Conservation (phyloP, 2,888 invertebrate species). For the Cheilosia grossa region DNA sequence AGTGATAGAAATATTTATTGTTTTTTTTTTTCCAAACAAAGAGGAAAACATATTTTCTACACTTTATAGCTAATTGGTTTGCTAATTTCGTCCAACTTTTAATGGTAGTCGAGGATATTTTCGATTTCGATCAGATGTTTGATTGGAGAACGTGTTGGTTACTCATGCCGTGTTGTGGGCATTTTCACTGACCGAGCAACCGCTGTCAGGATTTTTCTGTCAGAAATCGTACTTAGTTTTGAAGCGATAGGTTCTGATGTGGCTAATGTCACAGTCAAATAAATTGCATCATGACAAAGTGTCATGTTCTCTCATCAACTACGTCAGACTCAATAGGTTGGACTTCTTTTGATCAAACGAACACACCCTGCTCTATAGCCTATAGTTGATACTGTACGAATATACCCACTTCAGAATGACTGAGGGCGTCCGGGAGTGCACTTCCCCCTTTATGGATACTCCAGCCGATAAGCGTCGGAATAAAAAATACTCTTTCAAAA, state of each 20-base stretch:
- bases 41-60: background rate
- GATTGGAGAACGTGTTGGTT: too few species aligned
- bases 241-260: background rate
- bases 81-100: background rate
- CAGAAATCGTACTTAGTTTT: background rate
- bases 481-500: background rate
- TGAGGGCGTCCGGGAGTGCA: background rate
- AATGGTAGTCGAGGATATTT: slow-evolving; percentile 3
- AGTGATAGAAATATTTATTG: background rate
- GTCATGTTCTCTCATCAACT: background rate
- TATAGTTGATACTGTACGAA: too few species aligned
- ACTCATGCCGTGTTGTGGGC: background rate
- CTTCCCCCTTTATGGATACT: background rate
- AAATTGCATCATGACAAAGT: background rate
- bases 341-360: background rate
- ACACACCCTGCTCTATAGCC: background rate
- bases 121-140: background rate
- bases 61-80: slow-evolving; percentile 15
- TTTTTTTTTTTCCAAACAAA: background rate
- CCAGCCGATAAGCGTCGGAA: background rate
- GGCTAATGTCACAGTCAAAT: background rate
- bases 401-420: background rate
- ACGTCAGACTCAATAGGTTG: background rate
- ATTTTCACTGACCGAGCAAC: background rate
- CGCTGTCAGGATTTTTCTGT: background rate